Percentiles rank a stretch among this genome's conserved stretches.
These are phyloP conservation scores for Hylomyscus alleni DNA, from an alignment of 2,797 vertebrate species.

Conservation along the genomic window DNA sequence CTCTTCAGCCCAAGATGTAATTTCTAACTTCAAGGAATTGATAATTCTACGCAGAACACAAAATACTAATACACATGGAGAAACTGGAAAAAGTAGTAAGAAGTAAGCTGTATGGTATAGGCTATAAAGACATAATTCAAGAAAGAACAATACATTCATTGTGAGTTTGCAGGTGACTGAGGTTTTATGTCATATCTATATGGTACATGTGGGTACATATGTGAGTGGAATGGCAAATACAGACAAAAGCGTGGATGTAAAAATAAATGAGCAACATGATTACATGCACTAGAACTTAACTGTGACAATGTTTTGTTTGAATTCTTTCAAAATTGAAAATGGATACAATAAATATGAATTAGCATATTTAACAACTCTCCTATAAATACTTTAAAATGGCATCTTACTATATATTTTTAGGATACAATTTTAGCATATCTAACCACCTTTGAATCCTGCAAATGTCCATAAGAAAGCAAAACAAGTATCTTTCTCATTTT, in stretches of 20 bases:
- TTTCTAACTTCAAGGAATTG: slow-evolving; percentile 22
- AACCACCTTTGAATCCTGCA: slow-evolving; percentile 40
- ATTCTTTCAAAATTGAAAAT: slow-evolving; percentile 62
- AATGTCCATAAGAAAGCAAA: slow-evolving; percentile 13
- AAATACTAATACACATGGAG: slow-evolving; percentile 16
- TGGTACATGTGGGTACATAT: not conserved
- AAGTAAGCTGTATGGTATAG: slow-evolving; percentile 3
- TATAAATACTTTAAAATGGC: slow-evolving; percentile 48
- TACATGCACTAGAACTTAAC: not conserved
- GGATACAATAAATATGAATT: slow-evolving; percentile 36
- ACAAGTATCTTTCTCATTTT: slow-evolving; percentile 8
- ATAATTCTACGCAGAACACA: slow-evolving; percentile 5
- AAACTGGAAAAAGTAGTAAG: slow-evolving; percentile 40
- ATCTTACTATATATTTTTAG: slow-evolving; percentile 41
- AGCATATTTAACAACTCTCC: not conserved
- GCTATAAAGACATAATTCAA: not conserved
- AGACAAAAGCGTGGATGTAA: slow-evolving; percentile 9
- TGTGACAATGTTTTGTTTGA: not conserved
- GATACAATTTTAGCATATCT: slow-evolving; percentile 30
- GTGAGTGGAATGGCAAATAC: slow-evolving; percentile 8
- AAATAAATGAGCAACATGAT: slow-evolving; percentile 7
- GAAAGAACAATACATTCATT: slow-evolving; percentile 46
- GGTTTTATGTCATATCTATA: slow-evolving; percentile 6
- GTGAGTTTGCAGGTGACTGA: not conserved
- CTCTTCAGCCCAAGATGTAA: no score